Percentiles rank a stretch among this genome's conserved stretches.
Evolutionary conservation across 1,140 invertebrate genomes (phyloP).

Genomic region (Hylaeus anthracinus): DNA sequence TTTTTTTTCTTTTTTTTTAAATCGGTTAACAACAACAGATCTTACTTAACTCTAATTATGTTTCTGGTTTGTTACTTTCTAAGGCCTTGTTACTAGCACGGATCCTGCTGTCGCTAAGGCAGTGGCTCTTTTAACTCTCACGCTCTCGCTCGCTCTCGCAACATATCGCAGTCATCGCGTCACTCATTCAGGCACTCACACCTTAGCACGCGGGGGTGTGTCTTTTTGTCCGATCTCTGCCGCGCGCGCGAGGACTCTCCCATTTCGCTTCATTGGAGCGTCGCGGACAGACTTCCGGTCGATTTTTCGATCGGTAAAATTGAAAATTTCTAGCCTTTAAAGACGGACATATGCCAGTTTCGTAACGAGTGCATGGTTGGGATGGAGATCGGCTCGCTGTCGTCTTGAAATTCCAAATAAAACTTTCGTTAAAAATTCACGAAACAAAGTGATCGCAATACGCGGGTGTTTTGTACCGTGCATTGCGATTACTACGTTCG

Average conservation of each 20-base stretch:
- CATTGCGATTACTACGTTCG: too few relatives aligned
- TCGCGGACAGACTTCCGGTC: conserved; percentile 24
- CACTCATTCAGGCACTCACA: not conserved
- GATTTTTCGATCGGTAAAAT: not conserved
- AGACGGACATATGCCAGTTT: too few relatives aligned
- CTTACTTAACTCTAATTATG: conserved; percentile 72
- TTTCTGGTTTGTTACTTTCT: conserved; percentile 73
- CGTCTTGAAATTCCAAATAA: too few relatives aligned
- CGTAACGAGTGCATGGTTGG: too few relatives aligned
- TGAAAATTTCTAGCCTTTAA: too few relatives aligned
- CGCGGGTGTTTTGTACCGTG: too few relatives aligned
- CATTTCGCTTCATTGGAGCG: not conserved
- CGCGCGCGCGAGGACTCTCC: too few relatives aligned
- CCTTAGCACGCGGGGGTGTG: not conserved
- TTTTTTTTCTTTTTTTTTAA: too few relatives aligned
- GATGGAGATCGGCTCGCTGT: too few relatives aligned
- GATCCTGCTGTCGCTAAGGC: conserved; percentile 69
- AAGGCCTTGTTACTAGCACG: conserved; percentile 69
- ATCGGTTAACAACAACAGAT: conserved; percentile 68
- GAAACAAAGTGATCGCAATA: too few relatives aligned
- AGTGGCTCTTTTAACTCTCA: conserved; percentile 62
- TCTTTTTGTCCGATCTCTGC: not conserved
- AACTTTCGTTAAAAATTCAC: too few relatives aligned
- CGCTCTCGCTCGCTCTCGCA: conserved; percentile 11
- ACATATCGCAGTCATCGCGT: not conserved